A percentile compares a stretch with the other conserved stretches of the same genome.
Evolutionary conservation across 2,797 vertebrate genomes (phyloP).

Genomic region (Synanceia verrucosa): DNA sequence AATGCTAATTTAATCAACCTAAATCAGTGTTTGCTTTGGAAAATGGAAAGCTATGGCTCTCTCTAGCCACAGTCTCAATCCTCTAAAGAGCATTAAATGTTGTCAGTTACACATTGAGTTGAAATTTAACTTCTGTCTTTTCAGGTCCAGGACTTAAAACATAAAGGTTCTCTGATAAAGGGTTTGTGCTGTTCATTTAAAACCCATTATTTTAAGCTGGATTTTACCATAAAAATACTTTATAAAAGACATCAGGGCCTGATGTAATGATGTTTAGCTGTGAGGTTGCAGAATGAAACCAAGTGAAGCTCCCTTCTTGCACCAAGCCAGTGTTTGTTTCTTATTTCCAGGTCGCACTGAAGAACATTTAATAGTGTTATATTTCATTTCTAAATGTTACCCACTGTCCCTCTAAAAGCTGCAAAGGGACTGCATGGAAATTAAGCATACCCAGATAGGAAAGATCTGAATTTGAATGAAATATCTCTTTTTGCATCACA

Average conservation of each 20-base stretch:
- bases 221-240: neutral
- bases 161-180: neutral
- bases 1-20: neutral
- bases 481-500: too few relatives aligned
- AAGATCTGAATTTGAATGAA: too few relatives aligned
- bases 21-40: neutral
- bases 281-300: neutral
- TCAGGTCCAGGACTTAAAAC: neutral
- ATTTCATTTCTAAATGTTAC: too few relatives aligned
- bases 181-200: too few relatives aligned
- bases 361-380: neutral
- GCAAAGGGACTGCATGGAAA: too few relatives aligned
- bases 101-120: neutral
- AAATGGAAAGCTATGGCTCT: neutral
- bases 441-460: too few relatives aligned
- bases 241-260: too few relatives aligned
- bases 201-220: neutral
- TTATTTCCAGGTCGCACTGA: too few relatives aligned
- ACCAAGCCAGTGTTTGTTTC: too few relatives aligned
- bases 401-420: too few relatives aligned
- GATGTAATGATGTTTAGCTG: too few relatives aligned
- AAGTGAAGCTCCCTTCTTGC: too few relatives aligned
- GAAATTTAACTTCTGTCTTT: neutral
- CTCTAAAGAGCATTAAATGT: neutral
- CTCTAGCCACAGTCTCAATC: neutral